A percentile compares a stretch with the other conserved stretches of the same genome.
Evolutionary conservation across 2,888 invertebrate species (phyloP).

Genomic region (Sicus ferrugineus): DNA sequence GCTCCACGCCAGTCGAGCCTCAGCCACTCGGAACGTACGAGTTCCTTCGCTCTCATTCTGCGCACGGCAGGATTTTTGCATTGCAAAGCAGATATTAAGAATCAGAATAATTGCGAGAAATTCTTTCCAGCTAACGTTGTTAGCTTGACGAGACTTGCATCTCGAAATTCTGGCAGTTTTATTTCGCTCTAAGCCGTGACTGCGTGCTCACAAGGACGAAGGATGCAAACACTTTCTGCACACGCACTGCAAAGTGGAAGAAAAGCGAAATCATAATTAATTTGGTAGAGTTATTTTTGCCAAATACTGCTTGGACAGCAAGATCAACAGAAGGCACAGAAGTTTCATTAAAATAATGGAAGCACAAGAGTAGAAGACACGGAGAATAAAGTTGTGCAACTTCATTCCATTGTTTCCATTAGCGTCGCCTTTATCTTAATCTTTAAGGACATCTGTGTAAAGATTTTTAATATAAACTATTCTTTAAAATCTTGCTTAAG

Average conservation of each 20-base stretch:
- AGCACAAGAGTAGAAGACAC: not conserved
- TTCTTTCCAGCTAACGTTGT: constrained; percentile 46
- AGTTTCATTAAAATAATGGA: constrained; percentile 7
- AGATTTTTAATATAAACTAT: no score
- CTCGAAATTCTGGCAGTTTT: constrained; percentile 3
- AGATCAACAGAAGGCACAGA: not conserved
- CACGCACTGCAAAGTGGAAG: not conserved
- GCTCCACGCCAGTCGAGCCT: not conserved
- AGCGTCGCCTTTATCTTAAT: no score
- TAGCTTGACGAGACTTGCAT: constrained; percentile 1
- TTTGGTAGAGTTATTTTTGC: not conserved
- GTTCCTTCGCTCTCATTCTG: not conserved
- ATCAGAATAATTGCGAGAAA: constrained; percentile 59
- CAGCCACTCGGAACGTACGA: not conserved
- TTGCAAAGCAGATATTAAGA: constrained; percentile 60
- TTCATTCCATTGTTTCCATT: no score
- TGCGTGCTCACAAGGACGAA: constrained; percentile 3
- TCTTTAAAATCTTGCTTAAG: no score
- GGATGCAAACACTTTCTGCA: not conserved
- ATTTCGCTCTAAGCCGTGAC: not conserved
- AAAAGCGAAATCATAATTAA: not conserved
- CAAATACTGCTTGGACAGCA: not conserved
- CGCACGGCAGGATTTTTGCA: constrained; percentile 54
- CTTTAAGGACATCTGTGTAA: no score
- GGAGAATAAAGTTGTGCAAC: not conserved